These are phyloP conservation scores for Remorina albescens DNA, from an alignment of 2,797 vertebrate genomes.

Conservation along the genomic window DNA sequence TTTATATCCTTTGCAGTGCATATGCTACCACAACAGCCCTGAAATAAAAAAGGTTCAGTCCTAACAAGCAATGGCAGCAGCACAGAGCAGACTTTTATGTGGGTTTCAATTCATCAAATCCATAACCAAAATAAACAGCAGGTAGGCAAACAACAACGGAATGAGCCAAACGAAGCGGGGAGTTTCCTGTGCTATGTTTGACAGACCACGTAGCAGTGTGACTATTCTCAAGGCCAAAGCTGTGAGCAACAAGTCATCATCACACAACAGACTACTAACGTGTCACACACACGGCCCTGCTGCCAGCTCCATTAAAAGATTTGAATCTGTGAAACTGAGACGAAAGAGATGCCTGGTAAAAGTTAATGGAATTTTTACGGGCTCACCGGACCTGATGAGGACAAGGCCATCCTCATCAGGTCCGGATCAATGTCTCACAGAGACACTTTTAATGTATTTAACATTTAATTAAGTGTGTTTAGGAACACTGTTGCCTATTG, in stretches of 20 bases:
- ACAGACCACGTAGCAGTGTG: conserved; percentile 1
- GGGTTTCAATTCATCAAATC: conserved; percentile 11
- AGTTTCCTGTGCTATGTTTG: conserved; percentile 30
- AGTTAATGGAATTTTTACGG: conserved; percentile 78
- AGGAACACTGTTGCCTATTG: conserved; percentile 34
- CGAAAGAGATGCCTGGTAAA: conserved; percentile 61
- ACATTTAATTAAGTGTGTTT: conserved; percentile 66
- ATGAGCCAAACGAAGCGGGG: conserved; percentile 12
- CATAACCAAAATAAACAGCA: conserved; percentile 11
- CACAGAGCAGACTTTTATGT: not conserved
- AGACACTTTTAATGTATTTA: conserved; percentile 69
- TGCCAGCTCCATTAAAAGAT: conserved; percentile 79
- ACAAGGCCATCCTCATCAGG: conserved; percentile 59
- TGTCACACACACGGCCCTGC: conserved; percentile 29
- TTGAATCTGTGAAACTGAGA: conserved; percentile 70
- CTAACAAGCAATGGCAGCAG: conserved; percentile 14
- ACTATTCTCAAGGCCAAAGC: conserved; percentile 34
- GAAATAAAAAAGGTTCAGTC: not conserved
- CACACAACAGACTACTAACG: conserved; percentile 27
- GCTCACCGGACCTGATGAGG: conserved; percentile 65
- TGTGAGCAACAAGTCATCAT: conserved; percentile 64
- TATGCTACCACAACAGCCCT: conserved; percentile 5
- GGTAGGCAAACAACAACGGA: conserved; percentile 30
- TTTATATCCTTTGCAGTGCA: conserved; percentile 29
- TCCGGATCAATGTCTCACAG: conserved; percentile 64